Conservation (phyloP, 2,797 vertebrate genomes). For the Sebastes cheni region DNA sequence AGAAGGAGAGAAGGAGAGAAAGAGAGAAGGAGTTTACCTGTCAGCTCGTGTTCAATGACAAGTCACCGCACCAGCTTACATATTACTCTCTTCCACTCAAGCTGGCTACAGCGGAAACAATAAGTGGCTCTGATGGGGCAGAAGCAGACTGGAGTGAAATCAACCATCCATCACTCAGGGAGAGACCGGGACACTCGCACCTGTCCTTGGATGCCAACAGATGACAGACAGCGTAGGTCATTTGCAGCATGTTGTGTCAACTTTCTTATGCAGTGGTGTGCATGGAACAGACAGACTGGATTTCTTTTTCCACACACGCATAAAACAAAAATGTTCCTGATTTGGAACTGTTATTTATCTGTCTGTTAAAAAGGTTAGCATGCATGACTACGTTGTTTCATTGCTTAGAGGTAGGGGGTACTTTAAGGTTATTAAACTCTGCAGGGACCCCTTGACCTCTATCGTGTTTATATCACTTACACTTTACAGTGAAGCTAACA, state of each 20-base stretch:
- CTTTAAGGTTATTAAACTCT: constrained; percentile 36
- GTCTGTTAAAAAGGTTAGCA: not conserved
- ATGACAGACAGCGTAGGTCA: constrained; percentile 68
- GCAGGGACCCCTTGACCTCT: constrained; percentile 3
- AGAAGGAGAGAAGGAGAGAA: not conserved
- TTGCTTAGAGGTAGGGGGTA: not conserved
- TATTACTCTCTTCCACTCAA: constrained; percentile 14
- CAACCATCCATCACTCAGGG: constrained; percentile 53
- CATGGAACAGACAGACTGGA: not conserved
- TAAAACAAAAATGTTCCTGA: not conserved
- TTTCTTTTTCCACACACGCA: not conserved
- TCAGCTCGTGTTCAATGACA: constrained; percentile 43
- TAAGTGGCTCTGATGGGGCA: constrained; percentile 48
- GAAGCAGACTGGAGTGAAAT: constrained; percentile 66
- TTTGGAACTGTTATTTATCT: not conserved
- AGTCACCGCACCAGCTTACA: not conserved
- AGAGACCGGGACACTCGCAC: constrained; percentile 55
- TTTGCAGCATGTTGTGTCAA: constrained; percentile 53
- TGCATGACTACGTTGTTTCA: not conserved
- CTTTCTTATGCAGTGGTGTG: constrained; percentile 14
- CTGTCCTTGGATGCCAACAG: constrained; percentile 71
- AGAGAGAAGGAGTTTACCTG: constrained; percentile 10
- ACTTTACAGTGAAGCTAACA: constrained; percentile 63
- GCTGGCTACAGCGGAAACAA: constrained; percentile 22
- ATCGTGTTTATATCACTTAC: constrained; percentile 58